Conservation (phyloP, 2,113 vertebrate genomes). For the Labeo rohita region DNA sequence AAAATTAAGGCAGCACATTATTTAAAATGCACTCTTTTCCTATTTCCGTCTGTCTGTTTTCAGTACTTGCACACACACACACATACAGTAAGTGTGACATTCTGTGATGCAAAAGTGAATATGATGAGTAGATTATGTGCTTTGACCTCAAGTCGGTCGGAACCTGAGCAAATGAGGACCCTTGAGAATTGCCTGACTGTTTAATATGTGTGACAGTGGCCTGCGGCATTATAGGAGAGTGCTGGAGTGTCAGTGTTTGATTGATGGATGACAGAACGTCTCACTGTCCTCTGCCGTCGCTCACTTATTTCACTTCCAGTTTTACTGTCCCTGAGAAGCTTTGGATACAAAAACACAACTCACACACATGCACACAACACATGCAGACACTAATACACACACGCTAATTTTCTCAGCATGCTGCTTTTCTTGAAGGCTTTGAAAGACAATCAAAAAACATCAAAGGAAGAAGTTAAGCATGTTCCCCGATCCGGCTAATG, state of each 20-base stretch:
- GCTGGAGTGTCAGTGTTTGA: conserved; percentile 50
- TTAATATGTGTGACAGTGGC: conserved; percentile 54
- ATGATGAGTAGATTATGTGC: conserved; percentile 57
- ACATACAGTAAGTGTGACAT: conserved; percentile 40
- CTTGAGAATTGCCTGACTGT: conserved; percentile 42
- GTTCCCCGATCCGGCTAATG: conserved; percentile 32
- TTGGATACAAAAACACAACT: conserved; percentile 30
- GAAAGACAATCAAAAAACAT: conserved; percentile 40
- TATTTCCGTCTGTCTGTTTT: neutral
- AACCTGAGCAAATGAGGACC: conserved; percentile 54
- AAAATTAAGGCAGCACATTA: neutral
- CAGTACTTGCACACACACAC: neutral
- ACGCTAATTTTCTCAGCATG: neutral
- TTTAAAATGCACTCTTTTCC: conserved; percentile 7
- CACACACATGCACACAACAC: conserved; percentile 24
- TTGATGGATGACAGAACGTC: conserved; percentile 59
- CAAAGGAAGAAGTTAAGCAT: conserved; percentile 40
- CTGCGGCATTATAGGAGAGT: conserved; percentile 54
- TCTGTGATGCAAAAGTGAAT: conserved; percentile 54
- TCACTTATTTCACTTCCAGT: conserved; percentile 40
- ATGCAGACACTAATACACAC: conserved; percentile 16
- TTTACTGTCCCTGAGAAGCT: conserved; percentile 45
- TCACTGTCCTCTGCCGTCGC: conserved; percentile 54
- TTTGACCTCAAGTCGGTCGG: conserved; percentile 52
- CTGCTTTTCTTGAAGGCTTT: conserved; percentile 17